Evolutionary conservation across 2,113 vertebrate species (phyloP), one percentile per base, ranked within the genome.

Genomic region (Rhabdomys dilectus): DNA sequence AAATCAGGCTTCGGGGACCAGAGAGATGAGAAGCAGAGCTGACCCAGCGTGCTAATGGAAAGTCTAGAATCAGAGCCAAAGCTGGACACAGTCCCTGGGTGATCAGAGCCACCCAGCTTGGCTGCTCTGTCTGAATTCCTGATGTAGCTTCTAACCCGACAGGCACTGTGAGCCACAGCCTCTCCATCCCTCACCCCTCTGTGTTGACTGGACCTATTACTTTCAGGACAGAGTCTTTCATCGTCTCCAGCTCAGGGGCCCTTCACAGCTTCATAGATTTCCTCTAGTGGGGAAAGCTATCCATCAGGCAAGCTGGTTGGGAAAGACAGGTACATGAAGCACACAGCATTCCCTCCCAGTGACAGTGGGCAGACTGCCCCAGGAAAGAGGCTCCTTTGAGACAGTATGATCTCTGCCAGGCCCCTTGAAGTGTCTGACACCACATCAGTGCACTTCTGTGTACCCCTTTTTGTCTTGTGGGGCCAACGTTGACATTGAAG

Each of bases 21-120:
- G 68, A 31, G 29, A 85, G 36, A 34, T 60, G 75, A 24, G 8
- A 0, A 17, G 11, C 81, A 84, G 56, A 42, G n/a, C 24, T 64
- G 15, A 29, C 39, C 21, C 31, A 26, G 75, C 4, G 5, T 68
- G 21, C n/a, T 34, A 1, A 48, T 12, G 39, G 36, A 60, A 82
- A 70, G 42, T 73, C 77, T 68, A 36, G 75, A 93, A 93, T 34
- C 45, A 77, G 93, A 88, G 24, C 36, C 87, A 36, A 51, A 95
- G 45, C 70, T 12, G 77, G 36, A 68, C n/a, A 0, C 13, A 0
- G n/a, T 51, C 36, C 42, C 34, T 77, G 3, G 9, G 53, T 31
- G 26, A 36, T 56, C 21, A 62, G 22, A 0, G 17, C 11, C 66
- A 68, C 15, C 51, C 0, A 19, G 45, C 39, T 64, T 17, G 39